phyloP scores from a whole-genome alignment of 2,113 vertebrate species.

The Syngnathus typhle region DNA sequence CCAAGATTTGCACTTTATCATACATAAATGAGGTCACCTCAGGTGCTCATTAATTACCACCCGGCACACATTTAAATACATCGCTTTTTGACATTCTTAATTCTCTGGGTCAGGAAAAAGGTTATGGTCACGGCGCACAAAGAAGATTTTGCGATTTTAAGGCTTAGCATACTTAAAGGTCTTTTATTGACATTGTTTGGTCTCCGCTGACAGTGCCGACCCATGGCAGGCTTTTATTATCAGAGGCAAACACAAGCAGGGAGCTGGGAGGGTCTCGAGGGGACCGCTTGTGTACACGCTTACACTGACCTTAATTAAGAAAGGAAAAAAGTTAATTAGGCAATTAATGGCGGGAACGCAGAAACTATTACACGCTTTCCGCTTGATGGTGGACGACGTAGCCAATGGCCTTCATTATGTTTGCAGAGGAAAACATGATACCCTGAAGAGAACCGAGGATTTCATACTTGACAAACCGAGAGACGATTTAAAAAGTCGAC shows the following conservation, averaged over 20 bases:
- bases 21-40: constrained; percentile 63
- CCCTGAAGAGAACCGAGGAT: not conserved
- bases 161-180: not conserved
- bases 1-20: constrained; percentile 52
- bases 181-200: not conserved
- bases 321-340: constrained; percentile 59
- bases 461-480: too few relatives aligned
- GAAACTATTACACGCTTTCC: constrained; percentile 29
- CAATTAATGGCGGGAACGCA: constrained; percentile 41
- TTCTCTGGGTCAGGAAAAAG: not conserved
- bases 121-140: constrained; percentile 16
- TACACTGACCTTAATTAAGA: constrained; percentile 53
- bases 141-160: not conserved
- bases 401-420: not conserved
- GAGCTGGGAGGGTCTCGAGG: constrained; percentile 32
- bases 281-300: constrained; percentile 42
- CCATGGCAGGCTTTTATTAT: not conserved
- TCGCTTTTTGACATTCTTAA: not conserved
- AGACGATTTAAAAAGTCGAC: too few relatives aligned
- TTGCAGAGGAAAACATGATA: not conserved
- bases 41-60: constrained; percentile 60
- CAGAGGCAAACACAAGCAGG: not conserved
- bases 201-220: not conserved
- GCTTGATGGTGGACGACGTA: constrained; percentile 19
- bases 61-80: not conserved